Evolutionary conservation across 1,140 invertebrate genomes (phyloP).

Genomic region (Drosophila takahashii): DNA sequence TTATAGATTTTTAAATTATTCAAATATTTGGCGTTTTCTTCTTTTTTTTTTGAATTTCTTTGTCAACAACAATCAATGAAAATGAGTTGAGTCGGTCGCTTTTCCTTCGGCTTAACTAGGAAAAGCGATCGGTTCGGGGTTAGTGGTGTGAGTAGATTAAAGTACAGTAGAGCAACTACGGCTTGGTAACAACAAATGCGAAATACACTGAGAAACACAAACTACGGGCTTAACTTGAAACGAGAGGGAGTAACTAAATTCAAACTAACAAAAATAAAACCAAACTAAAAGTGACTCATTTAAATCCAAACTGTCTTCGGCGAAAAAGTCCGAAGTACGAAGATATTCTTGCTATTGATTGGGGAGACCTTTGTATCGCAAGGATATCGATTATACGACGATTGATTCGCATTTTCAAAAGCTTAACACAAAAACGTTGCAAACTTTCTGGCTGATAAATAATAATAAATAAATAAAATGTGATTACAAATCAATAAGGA

Average conservation of each 20-base stretch:
- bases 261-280: conserved; percentile 28
- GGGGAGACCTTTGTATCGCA: neutral
- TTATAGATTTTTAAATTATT: conserved; percentile 45
- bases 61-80: conserved; percentile 64
- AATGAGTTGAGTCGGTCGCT: conserved; percentile 27
- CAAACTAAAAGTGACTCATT: conserved; percentile 21
- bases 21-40: conserved; percentile 8
- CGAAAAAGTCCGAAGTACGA: conserved; percentile 15
- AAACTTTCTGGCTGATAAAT: conserved; percentile 8
- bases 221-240: conserved; percentile 34
- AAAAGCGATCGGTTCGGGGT: conserved; percentile 33
- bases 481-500: neutral
- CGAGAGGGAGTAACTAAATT: conserved; percentile 18
- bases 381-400: conserved; percentile 2
- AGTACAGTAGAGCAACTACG: conserved; percentile 29
- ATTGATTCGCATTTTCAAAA: neutral
- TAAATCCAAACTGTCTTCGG: conserved; percentile 37
- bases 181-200: conserved; percentile 48
- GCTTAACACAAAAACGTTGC: conserved; percentile 23
- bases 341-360: conserved; percentile 18
- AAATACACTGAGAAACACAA: conserved; percentile 37
- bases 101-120: conserved; percentile 7
- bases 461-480: too few species aligned
- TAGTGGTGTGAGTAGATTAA: conserved; percentile 50
- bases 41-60: conserved; percentile 25